A percentile compares a stretch with the other conserved stretches of the same genome.
Conservation (phyloP, 2,888 invertebrate genomes). For the Scaptomyza tumidula region DNA sequence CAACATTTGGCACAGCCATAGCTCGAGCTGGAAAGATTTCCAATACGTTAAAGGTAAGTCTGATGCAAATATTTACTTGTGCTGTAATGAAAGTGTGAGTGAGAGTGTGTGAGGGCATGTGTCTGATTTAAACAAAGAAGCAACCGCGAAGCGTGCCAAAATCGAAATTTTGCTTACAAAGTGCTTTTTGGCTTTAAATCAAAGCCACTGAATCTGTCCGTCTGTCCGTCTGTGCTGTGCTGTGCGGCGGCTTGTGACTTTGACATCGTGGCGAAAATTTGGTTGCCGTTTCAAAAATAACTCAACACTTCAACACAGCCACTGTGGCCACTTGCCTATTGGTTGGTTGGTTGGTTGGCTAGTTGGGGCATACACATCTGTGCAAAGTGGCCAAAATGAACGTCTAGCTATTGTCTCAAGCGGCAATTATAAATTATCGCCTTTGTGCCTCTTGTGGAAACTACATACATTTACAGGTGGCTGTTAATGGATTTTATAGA, state of each 20-base stretch:
- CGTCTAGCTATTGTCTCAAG: slow-evolving; percentile 45
- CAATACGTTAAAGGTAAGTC: slow-evolving; percentile 84
- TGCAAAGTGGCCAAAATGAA: slow-evolving; percentile 41
- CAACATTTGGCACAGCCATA: slow-evolving; percentile 84
- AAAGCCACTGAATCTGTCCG: slow-evolving; percentile 32
- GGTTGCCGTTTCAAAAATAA: slow-evolving; percentile 61
- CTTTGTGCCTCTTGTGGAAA: slow-evolving; percentile 20
- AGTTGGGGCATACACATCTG: slow-evolving; percentile 8
- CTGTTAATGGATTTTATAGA: slow-evolving; percentile 74
- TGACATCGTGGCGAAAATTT: slow-evolving; percentile 70
- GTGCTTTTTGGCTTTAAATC: slow-evolving; percentile 47
- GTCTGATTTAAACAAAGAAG: slow-evolving; percentile 35
- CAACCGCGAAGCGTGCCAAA: slow-evolving; percentile 52
- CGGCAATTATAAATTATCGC: slow-evolving; percentile 39
- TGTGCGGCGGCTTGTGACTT: slow-evolving; percentile 52
- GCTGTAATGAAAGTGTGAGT: neutral
- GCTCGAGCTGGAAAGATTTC: slow-evolving; percentile 84
- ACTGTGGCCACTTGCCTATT: slow-evolving; percentile 10
- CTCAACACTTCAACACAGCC: slow-evolving; percentile 42
- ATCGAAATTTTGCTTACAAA: slow-evolving; percentile 41
- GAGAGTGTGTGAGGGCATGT: slow-evolving; percentile 6
- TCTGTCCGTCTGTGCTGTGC: slow-evolving; percentile 3
- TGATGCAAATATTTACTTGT: slow-evolving; percentile 7
- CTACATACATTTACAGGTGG: slow-evolving; percentile 62
- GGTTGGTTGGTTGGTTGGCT: neutral